Conservation (phyloP, 2,888 invertebrate species). For the Epsilonema sp. region DNA sequence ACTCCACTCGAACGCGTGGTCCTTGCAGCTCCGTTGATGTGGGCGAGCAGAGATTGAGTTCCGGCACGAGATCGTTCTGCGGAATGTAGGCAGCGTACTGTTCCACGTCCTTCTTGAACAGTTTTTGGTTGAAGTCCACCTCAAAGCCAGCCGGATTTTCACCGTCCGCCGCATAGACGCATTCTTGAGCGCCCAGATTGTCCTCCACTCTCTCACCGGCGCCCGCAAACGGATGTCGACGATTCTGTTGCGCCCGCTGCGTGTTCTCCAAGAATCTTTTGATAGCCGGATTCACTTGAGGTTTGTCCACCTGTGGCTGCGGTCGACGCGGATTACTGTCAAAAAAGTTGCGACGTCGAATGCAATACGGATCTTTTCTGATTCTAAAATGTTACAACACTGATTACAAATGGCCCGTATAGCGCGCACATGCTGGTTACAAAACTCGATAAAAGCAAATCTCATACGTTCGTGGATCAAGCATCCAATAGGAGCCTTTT, state of each 20-base stretch:
- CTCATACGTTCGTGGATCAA: conserved; percentile 44
- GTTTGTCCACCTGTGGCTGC: neutral
- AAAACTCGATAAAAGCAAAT: no score
- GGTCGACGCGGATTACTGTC: neutral
- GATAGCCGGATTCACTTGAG: conserved; percentile 9
- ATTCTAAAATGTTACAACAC: no score
- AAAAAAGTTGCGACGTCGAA: conserved; percentile 9
- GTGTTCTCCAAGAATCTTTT: conserved; percentile 4
- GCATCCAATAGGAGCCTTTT: conserved; percentile 77
- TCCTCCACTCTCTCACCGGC: conserved; percentile 6
- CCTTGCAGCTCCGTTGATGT: no score
- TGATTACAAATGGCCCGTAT: no score
- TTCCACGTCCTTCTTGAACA: conserved; percentile 7
- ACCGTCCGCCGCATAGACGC: no score
- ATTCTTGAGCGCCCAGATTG: no score
- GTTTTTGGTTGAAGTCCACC: conserved; percentile 5
- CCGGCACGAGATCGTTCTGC: neutral
- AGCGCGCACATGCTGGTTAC: no score
- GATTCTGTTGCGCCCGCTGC: neutral
- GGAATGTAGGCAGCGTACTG: conserved; percentile 1
- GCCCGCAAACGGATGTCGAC: conserved; percentile 5
- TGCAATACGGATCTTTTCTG: conserved; percentile 12
- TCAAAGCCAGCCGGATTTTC: no score
- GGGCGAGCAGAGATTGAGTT: neutral
- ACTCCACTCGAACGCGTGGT: conserved; percentile 7